These are phyloP conservation scores for Sporophila hypoxantha DNA, from an alignment of 2,113 vertebrate species.

Conservation along the genomic window DNA sequence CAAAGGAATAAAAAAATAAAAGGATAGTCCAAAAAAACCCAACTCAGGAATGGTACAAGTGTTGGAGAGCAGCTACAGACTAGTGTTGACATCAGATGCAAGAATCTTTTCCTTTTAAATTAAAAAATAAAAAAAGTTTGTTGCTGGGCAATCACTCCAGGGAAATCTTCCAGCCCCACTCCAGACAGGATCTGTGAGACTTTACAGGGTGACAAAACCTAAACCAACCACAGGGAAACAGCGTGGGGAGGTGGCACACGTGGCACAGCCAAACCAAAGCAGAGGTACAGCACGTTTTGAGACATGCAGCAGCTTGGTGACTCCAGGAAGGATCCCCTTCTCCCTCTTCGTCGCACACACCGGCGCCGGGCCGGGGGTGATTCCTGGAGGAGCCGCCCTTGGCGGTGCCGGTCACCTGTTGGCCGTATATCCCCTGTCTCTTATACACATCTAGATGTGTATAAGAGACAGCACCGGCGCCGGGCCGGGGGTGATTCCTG, in stretches of 20 bases:
- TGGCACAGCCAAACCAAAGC: not conserved
- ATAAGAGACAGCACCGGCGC: no score
- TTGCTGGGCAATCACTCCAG: not conserved
- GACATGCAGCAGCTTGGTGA: not conserved
- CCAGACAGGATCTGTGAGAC: not conserved
- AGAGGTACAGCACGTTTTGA: not conserved
- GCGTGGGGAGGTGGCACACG: not conserved
- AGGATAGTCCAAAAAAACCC: not conserved
- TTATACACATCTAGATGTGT: no score
- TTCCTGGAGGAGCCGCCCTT: not conserved
- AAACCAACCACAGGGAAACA: not conserved
- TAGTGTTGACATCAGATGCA: conserved; percentile 63
- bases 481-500: not conserved
- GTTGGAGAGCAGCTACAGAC: conserved; percentile 56
- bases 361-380: not conserved
- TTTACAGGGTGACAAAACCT: not conserved
- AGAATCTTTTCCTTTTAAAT: conserved; percentile 27
- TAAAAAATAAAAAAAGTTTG: not conserved
- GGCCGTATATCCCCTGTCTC: conserved; percentile 16
- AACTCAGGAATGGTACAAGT: conserved; percentile 49
- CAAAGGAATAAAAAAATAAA: conserved; percentile 64
- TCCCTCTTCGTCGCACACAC: not conserved
- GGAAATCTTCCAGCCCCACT: not conserved
- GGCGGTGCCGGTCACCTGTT: conserved; percentile 37
- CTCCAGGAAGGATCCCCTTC: not conserved